Evolutionary conservation across 2,888 invertebrate species (phyloP).

Genomic region (Drosophila mimica): DNA sequence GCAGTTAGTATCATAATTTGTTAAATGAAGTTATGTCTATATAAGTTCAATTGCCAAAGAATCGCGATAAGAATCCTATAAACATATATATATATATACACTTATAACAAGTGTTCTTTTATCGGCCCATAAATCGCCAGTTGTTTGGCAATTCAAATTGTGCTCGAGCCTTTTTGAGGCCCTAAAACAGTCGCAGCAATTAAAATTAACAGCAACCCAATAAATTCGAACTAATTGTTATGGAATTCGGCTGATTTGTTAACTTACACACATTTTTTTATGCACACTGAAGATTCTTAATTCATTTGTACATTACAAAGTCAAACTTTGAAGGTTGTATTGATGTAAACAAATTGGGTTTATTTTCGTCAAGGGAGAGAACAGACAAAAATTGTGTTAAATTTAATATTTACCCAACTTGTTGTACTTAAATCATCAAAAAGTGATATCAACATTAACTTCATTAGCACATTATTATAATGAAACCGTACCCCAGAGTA

Average conservation of each 20-base stretch:
- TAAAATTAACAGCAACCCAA: not conserved
- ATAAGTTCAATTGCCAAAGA: conserved; percentile 60
- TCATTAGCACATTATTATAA: conserved; percentile 50
- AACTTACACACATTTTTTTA: conserved; percentile 22
- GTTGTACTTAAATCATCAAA: conserved; percentile 13
- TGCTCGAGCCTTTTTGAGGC: conserved; percentile 12
- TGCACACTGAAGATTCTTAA: conserved; percentile 10
- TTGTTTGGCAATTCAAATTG: conserved; percentile 37
- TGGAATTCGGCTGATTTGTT: conserved; percentile 14
- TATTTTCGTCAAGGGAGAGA: not conserved
- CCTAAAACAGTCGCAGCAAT: conserved; percentile 18
- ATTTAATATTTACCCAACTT: conserved; percentile 51
- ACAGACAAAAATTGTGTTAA: not conserved
- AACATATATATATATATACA: not conserved
- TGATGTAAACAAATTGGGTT: conserved; percentile 35
- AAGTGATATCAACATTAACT: conserved; percentile 28
- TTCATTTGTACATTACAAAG: conserved; percentile 12
- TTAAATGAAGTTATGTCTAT: conserved; percentile 57
- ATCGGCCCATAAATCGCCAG: conserved; percentile 37
- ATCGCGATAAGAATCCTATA: conserved; percentile 52
- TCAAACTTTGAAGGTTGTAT: conserved; percentile 55
- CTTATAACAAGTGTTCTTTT: conserved; percentile 27
- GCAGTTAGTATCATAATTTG: conserved; percentile 45
- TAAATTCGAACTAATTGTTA: conserved; percentile 28
- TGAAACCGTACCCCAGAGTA: conserved; percentile 4